phyloP scores from a whole-genome alignment of 92 coral and sea anemone species.

The Virgularia gustaviana region DNA sequence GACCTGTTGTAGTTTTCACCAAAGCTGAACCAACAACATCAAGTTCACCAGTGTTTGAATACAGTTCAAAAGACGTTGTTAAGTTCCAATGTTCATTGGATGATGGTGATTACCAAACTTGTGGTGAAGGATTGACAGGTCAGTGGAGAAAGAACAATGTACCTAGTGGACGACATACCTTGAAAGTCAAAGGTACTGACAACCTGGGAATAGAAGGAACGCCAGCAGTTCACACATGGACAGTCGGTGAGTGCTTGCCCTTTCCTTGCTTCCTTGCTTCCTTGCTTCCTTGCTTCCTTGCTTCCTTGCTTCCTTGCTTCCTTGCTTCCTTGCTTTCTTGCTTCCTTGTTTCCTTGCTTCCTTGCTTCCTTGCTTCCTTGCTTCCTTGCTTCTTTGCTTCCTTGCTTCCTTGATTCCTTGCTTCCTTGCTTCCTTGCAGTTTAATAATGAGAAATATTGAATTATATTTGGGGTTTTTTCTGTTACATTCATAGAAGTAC shows the following conservation, averaged over 20 bases:
- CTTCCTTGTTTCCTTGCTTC: background rate
- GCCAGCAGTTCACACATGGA: slow-evolving; percentile 9
- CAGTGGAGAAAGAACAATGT: slow-evolving; percentile 13
- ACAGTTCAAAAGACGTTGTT: background rate
- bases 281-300: slow-evolving; percentile 1
- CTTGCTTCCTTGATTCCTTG: slow-evolving; percentile 1
- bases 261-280: slow-evolving; percentile 3
- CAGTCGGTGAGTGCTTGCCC: background rate
- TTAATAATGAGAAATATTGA: too few relatives aligned
- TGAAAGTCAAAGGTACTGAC: slow-evolving; percentile 22
- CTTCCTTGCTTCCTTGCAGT: background rate
- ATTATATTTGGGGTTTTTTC: too few relatives aligned
- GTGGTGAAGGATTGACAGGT: slow-evolving; percentile 12
- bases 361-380: slow-evolving; percentile 3
- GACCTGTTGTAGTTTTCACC: background rate
- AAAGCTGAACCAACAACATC: background rate
- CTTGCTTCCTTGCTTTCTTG: background rate
- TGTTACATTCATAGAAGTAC: slow-evolving; percentile 15
- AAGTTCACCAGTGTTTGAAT: background rate
- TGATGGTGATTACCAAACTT: background rate
- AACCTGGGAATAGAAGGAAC: background rate
- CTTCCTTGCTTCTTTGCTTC: background rate
- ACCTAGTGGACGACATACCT: slow-evolving; percentile 9
- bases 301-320: background rate
- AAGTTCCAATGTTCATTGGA: slow-evolving; percentile 18